Evolutionary conservation across 2,113 vertebrate species (phyloP).

Genomic region (Hystrix brachyura): DNA sequence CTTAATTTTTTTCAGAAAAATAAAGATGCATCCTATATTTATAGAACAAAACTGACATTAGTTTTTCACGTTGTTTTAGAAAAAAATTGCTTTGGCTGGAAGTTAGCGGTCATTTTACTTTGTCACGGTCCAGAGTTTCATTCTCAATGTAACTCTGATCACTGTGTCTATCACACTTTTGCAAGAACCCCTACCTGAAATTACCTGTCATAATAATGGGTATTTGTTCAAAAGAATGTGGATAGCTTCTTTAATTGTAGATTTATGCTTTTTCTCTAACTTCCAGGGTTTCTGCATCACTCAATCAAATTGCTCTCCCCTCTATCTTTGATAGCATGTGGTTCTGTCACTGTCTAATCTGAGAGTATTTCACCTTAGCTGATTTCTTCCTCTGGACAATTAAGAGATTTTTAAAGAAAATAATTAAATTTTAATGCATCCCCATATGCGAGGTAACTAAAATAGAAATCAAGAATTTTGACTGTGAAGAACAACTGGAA

Average conservation of each 20-base stretch:
- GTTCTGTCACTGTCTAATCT: constrained; percentile 3
- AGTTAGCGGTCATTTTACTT: constrained; percentile 70
- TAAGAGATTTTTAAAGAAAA: constrained; percentile 35
- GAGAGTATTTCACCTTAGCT: not conserved
- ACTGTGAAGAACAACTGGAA: not conserved
- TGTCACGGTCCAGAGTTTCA: constrained; percentile 75
- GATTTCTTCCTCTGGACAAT: constrained; percentile 48
- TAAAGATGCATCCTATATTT: not conserved
- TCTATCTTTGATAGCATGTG: constrained; percentile 58
- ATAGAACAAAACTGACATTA: not conserved
- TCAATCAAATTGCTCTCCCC: not conserved
- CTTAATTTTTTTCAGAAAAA: not conserved
- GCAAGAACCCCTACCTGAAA: constrained; percentile 79
- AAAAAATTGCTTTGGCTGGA: constrained; percentile 28
- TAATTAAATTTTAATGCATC: not conserved
- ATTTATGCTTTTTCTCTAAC: constrained; percentile 69
- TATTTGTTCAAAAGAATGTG: constrained; percentile 82
- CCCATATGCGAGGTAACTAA: constrained; percentile 31
- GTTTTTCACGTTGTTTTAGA: constrained; percentile 27
- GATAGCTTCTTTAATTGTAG: constrained; percentile 79
- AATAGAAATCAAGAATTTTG: not conserved
- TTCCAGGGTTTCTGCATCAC: not conserved
- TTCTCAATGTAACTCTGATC: constrained; percentile 70
- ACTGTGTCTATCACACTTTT: constrained; percentile 80
- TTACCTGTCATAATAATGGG: constrained; percentile 82